phyloP scores from a whole-genome alignment of 2,888 invertebrate genomes.

The Glaucopsyche alexis region DNA sequence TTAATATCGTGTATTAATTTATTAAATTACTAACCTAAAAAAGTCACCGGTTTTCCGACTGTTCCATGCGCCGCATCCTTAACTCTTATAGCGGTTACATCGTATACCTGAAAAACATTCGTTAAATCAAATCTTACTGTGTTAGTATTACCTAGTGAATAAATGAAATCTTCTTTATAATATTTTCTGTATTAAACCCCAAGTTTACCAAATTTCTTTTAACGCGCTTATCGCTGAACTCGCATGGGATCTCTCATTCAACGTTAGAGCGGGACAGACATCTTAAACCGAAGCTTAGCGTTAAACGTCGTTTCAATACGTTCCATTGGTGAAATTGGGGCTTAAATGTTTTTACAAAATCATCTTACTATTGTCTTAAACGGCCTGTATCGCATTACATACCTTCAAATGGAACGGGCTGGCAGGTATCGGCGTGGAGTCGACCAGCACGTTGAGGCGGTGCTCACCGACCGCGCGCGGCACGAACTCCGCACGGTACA shows the following conservation, averaged over 20 bases:
- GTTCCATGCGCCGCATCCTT: constrained; percentile 93
- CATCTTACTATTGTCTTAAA: too few relatives aligned
- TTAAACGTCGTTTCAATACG: too few relatives aligned
- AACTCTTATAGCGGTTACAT: constrained; percentile 95
- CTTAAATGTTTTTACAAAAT: too few relatives aligned
- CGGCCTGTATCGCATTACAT: neutral
- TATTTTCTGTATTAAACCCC: too few relatives aligned
- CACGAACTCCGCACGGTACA: constrained; percentile 94
- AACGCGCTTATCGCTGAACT: too few relatives aligned
- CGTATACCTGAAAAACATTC: constrained; percentile 84
- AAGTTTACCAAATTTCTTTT: too few relatives aligned
- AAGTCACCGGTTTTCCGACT: constrained; percentile 94
- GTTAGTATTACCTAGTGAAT: too few relatives aligned
- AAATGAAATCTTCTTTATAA: too few relatives aligned
- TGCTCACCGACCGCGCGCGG: constrained; percentile 96
- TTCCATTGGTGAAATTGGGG: too few relatives aligned
- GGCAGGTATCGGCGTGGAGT: constrained; percentile 90
- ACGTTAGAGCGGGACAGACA: too few relatives aligned
- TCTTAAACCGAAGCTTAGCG: too few relatives aligned
- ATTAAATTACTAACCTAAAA: constrained; percentile 83
- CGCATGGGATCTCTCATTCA: too few relatives aligned
- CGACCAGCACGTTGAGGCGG: constrained; percentile 91
- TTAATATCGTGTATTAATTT: neutral
- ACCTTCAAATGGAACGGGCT: constrained; percentile 96
- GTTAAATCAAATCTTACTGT: constrained; percentile 5